These are phyloP conservation scores for Podarcis raffonei DNA, from an alignment of 2,113 vertebrate genomes.

Conservation along the genomic window DNA sequence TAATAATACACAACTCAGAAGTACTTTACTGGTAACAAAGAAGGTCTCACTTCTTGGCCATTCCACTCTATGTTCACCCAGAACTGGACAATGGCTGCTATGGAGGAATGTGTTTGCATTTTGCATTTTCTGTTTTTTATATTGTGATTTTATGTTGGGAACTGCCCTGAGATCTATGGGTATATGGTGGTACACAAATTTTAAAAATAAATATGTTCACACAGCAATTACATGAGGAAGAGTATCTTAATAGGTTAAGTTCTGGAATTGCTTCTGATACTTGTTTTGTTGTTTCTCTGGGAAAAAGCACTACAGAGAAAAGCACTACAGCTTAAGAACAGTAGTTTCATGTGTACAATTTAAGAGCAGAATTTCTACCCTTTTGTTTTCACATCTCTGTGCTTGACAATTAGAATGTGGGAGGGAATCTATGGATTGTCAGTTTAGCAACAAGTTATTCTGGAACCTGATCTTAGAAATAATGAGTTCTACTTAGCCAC, in stretches of 20 bases:
- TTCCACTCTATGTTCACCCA: background rate
- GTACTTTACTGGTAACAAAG: background rate
- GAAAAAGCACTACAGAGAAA: conserved; percentile 8
- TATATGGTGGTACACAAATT: too few species aligned
- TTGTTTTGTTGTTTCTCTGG: conserved; percentile 45
- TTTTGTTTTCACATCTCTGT: conserved; percentile 69
- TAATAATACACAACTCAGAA: background rate
- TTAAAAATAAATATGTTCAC: too few species aligned
- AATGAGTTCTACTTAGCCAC: background rate
- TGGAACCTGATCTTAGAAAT: background rate
- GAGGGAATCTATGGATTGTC: conserved; percentile 45
- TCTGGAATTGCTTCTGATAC: too few species aligned
- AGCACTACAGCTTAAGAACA: conserved; percentile 57
- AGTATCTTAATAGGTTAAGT: too few species aligned
- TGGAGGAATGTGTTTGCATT: background rate
- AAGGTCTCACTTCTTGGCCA: background rate
- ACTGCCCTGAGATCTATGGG: too few species aligned
- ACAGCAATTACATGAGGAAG: background rate
- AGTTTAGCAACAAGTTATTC: conserved; percentile 55
- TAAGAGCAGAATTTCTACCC: conserved; percentile 65
- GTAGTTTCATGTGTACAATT: conserved; percentile 26
- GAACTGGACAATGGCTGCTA: background rate
- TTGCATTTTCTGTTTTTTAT: too few species aligned
- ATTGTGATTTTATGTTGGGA: too few species aligned
- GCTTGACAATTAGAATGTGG: conserved; percentile 44